These are phyloP conservation scores for Beaufortia kweichowensis DNA, from an alignment of 2,113 vertebrate genomes.

Conservation along the genomic window DNA sequence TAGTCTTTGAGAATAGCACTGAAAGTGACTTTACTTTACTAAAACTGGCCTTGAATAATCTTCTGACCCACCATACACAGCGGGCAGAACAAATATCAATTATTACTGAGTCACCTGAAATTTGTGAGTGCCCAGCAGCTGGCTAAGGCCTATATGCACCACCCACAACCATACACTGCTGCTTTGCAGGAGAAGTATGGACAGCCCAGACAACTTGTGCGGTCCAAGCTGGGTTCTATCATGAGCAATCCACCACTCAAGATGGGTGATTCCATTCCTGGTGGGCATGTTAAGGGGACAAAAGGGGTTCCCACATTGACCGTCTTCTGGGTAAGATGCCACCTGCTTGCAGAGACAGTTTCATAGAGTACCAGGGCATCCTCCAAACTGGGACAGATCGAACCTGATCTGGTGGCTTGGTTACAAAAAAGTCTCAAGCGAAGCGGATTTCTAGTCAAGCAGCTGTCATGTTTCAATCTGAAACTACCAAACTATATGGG, in stretches of 20 bases:
- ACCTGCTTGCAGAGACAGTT: background rate
- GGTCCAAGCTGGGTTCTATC: background rate
- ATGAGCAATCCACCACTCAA: background rate
- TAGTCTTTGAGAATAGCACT: no score
- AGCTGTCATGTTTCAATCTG: background rate
- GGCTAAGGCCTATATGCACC: background rate
- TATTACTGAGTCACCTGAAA: background rate
- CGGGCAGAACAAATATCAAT: background rate
- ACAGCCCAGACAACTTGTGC: background rate
- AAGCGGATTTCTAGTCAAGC: background rate
- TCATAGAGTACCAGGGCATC: constrained; percentile 35
- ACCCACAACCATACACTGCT: background rate
- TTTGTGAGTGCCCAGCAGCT: background rate
- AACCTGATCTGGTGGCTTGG: constrained; percentile 18
- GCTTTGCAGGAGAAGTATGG: background rate
- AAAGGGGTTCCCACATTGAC: constrained; percentile 34
- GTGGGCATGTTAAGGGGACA: constrained; percentile 12
- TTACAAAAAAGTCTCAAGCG: constrained; percentile 29
- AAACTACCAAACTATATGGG: background rate
- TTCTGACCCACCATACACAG: background rate
- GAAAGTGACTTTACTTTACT: background rate
- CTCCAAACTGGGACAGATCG: constrained; percentile 12
- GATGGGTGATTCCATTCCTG: background rate
- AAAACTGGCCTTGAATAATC: background rate
- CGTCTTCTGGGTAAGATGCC: constrained; percentile 24